A percentile compares a stretch with the other conserved stretches of the same genome.
Conservation (phyloP, 2,797 vertebrate genomes). For the Cryptoblepharus egeriae region DNA sequence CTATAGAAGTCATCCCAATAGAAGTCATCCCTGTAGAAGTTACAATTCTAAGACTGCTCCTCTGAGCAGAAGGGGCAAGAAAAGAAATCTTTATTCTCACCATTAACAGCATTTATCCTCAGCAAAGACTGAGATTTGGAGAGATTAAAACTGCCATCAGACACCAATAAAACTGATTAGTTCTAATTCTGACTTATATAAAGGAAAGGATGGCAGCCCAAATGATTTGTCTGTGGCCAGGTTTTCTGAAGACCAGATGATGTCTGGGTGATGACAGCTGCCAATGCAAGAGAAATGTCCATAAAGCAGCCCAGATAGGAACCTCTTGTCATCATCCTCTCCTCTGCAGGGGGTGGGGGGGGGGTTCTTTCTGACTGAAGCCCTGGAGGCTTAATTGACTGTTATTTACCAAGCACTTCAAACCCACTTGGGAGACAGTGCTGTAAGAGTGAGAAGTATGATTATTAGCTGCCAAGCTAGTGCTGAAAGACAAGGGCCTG, state of each 20-base stretch:
- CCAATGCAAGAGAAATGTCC: background rate
- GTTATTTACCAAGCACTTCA: background rate
- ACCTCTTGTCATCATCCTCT: background rate
- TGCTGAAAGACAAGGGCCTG: constrained; percentile 5
- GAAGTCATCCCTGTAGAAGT: background rate
- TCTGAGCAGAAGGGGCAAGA: background rate
- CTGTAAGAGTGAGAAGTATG: background rate
- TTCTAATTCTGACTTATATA: background rate
- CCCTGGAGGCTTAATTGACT: constrained; percentile 10
- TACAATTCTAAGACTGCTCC: background rate
- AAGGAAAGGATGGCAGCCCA: background rate
- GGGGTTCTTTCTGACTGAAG: background rate
- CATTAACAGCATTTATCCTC: background rate
- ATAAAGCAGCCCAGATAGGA: background rate
- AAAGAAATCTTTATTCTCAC: background rate
- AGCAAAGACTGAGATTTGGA: background rate
- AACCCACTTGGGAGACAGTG: background rate
- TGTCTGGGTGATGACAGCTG: background rate
- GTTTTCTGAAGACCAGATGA: background rate
- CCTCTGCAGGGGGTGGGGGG: background rate
- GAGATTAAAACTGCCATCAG: background rate
- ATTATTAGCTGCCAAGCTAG: background rate
- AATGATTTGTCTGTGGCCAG: background rate
- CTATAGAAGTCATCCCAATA: background rate
- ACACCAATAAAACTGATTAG: background rate